These are phyloP conservation scores for Orthosia incerta DNA, from an alignment of 2,888 invertebrate species.

Conservation along the genomic window DNA sequence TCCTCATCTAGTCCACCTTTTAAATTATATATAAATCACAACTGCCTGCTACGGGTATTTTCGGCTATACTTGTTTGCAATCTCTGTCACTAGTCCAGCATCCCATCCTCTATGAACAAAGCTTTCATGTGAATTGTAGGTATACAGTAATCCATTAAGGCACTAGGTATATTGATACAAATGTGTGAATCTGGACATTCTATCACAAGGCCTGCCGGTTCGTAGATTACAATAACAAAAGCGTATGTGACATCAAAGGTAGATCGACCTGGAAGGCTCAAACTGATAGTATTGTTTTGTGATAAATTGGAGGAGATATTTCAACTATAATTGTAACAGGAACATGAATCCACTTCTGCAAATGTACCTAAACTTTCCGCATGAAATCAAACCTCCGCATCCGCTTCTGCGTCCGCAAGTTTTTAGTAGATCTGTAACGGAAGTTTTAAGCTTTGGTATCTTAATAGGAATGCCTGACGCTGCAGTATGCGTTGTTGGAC, in stretches of 20 bases:
- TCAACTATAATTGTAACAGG: no score
- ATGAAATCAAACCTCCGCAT: no score
- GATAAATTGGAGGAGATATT: no score
- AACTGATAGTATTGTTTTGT: neutral
- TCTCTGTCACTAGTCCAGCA: conserved; percentile 14
- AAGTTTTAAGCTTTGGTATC: no score
- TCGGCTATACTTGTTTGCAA: neutral
- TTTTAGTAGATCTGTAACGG: no score
- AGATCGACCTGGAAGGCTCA: no score
- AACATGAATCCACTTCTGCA: no score
- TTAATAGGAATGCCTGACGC: no score
- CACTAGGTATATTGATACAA: conserved; percentile 1
- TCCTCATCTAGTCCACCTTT: neutral
- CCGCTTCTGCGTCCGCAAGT: no score
- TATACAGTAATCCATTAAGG: conserved; percentile 44
- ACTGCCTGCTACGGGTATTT: neutral
- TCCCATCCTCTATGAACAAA: conserved; percentile 4
- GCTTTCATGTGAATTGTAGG: conserved; percentile 15
- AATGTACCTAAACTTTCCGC: no score
- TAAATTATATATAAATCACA: neutral
- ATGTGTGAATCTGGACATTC: conserved; percentile 1
- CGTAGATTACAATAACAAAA: neutral
- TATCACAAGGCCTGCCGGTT: neutral
- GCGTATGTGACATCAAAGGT: neutral
- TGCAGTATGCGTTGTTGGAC: no score